Evolutionary conservation across 1,140 invertebrate species (phyloP).

Genomic region (Drosophila tropicalis): DNA sequence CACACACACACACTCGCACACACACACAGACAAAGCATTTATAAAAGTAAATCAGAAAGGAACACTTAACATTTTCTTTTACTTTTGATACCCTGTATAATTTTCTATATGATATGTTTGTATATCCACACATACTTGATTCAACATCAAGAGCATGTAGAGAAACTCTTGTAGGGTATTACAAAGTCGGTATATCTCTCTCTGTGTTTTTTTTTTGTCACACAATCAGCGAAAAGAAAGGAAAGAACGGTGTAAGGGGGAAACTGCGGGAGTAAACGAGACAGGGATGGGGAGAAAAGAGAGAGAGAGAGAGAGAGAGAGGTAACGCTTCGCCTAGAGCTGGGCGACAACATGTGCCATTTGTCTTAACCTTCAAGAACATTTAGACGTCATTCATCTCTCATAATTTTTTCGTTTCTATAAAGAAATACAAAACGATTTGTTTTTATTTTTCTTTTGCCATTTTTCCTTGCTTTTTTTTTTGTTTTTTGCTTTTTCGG

Average conservation of each 20-base stretch:
- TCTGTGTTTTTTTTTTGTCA: constrained; percentile 7
- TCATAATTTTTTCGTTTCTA: constrained; percentile 59
- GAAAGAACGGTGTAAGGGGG: background rate
- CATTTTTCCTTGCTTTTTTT: constrained; percentile 15
- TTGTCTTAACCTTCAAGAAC: constrained; percentile 78
- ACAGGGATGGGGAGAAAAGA: background rate
- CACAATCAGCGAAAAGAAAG: constrained; percentile 28
- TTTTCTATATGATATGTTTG: too few relatives aligned
- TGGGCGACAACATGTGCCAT: constrained; percentile 69
- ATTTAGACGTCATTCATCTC: constrained; percentile 81
- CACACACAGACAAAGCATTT: background rate
- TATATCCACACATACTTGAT: too few relatives aligned
- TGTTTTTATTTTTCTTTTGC: constrained; percentile 49
- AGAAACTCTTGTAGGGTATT: background rate
- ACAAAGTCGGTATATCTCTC: background rate
- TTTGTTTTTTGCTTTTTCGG: background rate
- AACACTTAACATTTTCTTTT: constrained; percentile 27
- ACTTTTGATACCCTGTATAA: background rate
- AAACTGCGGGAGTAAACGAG: background rate
- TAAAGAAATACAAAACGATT: constrained; percentile 53
- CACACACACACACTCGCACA: background rate
- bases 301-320: background rate
- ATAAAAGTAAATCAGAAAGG: background rate
- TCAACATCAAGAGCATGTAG: too few relatives aligned
- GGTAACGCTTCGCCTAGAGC: background rate